Conservation (phyloP, 2,113 vertebrate species). For the Hymenochirus boettgeri region DNA sequence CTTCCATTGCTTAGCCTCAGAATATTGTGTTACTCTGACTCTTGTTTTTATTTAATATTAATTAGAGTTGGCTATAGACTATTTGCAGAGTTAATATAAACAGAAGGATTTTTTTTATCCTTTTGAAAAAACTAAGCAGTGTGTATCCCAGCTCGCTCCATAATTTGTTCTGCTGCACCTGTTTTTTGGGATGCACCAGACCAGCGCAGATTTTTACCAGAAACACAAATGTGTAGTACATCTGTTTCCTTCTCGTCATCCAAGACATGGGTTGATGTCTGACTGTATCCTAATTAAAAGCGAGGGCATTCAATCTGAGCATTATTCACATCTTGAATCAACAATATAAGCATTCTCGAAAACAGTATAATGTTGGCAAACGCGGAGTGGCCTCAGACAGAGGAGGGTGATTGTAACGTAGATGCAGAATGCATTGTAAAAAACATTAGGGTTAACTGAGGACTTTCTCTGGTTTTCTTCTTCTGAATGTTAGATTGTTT, state of each 20-base stretch:
- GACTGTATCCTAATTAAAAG: slow-evolving; percentile 31
- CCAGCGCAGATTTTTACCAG: slow-evolving; percentile 7
- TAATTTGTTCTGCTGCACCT: slow-evolving; percentile 29
- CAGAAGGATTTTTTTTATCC: too few relatives aligned
- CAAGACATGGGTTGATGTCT: slow-evolving; percentile 4
- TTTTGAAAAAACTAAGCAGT: background rate
- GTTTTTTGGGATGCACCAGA: slow-evolving; percentile 7
- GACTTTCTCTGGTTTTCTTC: slow-evolving; percentile 7
- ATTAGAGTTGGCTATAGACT: too few relatives aligned
- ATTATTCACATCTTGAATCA: slow-evolving; percentile 34
- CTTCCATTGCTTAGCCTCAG: too few relatives aligned
- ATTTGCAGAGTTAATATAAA: too few relatives aligned
- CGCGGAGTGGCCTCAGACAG: slow-evolving; percentile 8
- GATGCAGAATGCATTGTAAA: background rate
- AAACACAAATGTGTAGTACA: slow-evolving; percentile 21
- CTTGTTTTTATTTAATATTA: too few relatives aligned
- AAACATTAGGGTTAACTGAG: slow-evolving; percentile 19
- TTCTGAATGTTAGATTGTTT: background rate
- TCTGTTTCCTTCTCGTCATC: slow-evolving; percentile 27
- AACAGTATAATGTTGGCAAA: slow-evolving; percentile 19
- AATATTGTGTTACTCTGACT: too few relatives aligned
- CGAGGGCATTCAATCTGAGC: slow-evolving; percentile 19
- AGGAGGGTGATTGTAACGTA: slow-evolving; percentile 1
- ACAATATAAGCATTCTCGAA: slow-evolving; percentile 25
- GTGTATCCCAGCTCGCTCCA: background rate